Conservation (phyloP, 2,797 vertebrate species). For the Micromesistius poutassou region DNA sequence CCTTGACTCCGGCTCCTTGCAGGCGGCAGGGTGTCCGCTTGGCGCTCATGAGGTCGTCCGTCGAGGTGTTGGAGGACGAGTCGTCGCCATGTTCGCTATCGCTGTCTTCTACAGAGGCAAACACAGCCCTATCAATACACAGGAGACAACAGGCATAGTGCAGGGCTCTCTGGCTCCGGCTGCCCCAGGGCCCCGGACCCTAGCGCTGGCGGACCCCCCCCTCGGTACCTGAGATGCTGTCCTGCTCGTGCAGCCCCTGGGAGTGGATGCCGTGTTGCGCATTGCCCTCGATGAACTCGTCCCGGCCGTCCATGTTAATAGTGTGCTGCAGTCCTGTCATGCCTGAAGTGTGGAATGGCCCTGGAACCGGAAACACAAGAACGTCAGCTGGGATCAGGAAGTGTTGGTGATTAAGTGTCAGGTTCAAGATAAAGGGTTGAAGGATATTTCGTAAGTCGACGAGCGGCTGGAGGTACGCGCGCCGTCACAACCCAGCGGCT, state of each 20-base stretch:
- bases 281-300: conserved; percentile 75
- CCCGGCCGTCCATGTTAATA: conserved; percentile 78
- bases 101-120: conserved; percentile 76
- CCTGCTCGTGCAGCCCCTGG: conserved; percentile 75
- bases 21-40: conserved; percentile 68
- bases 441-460: neutral
- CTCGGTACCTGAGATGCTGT: conserved; percentile 75
- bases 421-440: neutral
- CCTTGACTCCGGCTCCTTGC: conserved; percentile 74
- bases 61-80: conserved; percentile 74
- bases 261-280: conserved; percentile 79
- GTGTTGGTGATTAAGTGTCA: neutral
- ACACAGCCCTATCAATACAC: conserved; percentile 73
- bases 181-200: conserved; percentile 54
- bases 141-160: conserved; percentile 58
- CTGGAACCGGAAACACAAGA: conserved; percentile 23
- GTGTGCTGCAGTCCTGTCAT: conserved; percentile 73
- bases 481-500: too few relatives aligned
- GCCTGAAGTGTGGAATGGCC: conserved; percentile 78
- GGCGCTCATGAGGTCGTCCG: conserved; percentile 76
- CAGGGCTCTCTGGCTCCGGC: conserved; percentile 65
- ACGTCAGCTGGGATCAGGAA: neutral
- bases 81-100: conserved; percentile 79
- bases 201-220: conserved; percentile 35
- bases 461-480: neutral